phyloP scores from a whole-genome alignment of 2,888 invertebrate species.

The Heliconius sara region DNA sequence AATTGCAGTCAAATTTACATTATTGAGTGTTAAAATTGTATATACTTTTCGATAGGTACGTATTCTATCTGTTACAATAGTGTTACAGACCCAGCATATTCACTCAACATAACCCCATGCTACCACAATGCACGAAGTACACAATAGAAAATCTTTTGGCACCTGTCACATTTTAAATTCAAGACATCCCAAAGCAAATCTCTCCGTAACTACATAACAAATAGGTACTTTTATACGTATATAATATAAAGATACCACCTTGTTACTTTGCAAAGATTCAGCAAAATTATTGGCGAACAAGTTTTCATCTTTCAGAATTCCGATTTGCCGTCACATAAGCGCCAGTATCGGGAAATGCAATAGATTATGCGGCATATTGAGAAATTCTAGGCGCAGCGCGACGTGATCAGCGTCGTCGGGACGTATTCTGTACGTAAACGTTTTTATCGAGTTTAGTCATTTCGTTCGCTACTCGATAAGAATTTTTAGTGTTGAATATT shows the following conservation, averaged over 20 bases:
- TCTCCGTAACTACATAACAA: background rate
- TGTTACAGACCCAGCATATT: background rate
- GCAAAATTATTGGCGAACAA: slow-evolving; percentile 47
- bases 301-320: slow-evolving; percentile 50
- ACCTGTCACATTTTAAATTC: background rate
- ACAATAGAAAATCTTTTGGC: slow-evolving; percentile 14
- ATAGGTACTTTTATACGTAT: background rate
- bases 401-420: slow-evolving; percentile 60
- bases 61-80: background rate
- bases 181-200: background rate
- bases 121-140: background rate
- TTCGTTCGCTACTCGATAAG: slow-evolving; percentile 15
- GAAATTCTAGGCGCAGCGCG: slow-evolving; percentile 60
- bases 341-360: slow-evolving; percentile 53
- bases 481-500: slow-evolving; percentile 13
- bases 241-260: background rate
- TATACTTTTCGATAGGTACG: background rate
- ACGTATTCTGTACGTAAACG: slow-evolving; percentile 42
- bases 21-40: too few relatives aligned
- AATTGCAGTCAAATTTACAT: too few relatives aligned
- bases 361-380: slow-evolving; percentile 66
- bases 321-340: slow-evolving; percentile 53
- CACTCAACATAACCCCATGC: background rate
- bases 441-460: slow-evolving; percentile 49
- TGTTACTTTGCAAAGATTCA: slow-evolving; percentile 34